These are phyloP conservation scores for Drosophila bocqueti DNA, from an alignment of 1,140 invertebrate species.

Conservation along the genomic window DNA sequence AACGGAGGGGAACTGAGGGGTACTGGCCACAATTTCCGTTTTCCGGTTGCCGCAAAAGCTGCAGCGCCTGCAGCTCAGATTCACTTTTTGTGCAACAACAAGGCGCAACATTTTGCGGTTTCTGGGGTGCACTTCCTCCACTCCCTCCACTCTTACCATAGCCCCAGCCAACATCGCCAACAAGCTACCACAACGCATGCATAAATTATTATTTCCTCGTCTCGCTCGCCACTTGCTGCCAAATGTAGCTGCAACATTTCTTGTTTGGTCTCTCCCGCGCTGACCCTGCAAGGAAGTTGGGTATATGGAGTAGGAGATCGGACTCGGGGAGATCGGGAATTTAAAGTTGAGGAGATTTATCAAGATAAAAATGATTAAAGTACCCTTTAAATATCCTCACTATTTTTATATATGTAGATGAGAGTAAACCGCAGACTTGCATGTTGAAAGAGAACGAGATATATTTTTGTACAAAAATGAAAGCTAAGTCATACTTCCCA, in stretches of 20 bases:
- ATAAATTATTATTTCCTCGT: constrained; percentile 81
- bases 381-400: background rate
- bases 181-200: constrained; percentile 76
- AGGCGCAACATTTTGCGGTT: constrained; percentile 77
- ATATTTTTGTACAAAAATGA: too few relatives aligned
- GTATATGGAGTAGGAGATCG: constrained; percentile 8
- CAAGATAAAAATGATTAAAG: background rate
- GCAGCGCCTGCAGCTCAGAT: constrained; percentile 74
- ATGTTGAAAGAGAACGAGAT: background rate
- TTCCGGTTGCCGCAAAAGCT: constrained; percentile 61
- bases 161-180: constrained; percentile 34
- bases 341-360: background rate
- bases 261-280: constrained; percentile 8
- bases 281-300: constrained; percentile 19
- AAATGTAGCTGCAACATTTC: constrained; percentile 72
- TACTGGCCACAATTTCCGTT: constrained; percentile 78
- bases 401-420: background rate
- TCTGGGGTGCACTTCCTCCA: constrained; percentile 43
- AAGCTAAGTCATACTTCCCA: too few relatives aligned
- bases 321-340: background rate
- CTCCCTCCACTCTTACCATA: too few relatives aligned
- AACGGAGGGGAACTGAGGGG: constrained; percentile 6
- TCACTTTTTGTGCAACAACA: constrained; percentile 73
- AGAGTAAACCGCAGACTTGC: too few relatives aligned
- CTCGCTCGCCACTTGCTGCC: constrained; percentile 71